Evolutionary conservation across 2,113 vertebrate genomes (phyloP).

Genomic region (Coptodon bakossiorum): DNA sequence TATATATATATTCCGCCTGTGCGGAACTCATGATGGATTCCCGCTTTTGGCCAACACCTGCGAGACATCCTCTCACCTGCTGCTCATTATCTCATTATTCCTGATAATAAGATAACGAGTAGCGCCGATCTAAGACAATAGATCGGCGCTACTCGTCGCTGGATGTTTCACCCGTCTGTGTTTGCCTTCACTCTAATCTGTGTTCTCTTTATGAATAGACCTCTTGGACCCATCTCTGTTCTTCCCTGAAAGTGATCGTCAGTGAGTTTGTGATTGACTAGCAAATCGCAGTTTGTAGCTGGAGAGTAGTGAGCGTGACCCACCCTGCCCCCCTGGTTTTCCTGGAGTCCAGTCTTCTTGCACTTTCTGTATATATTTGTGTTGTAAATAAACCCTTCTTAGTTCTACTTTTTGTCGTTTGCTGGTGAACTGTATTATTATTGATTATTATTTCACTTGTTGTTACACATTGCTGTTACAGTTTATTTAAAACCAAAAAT

Average conservation of each 20-base stretch:
- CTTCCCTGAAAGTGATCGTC: background rate
- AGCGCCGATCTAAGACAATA: too few species aligned
- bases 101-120: too few species aligned
- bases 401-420: background rate
- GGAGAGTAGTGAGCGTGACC: background rate
- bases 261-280: background rate
- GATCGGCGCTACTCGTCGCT: too few species aligned
- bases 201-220: background rate
- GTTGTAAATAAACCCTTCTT: background rate
- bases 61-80: background rate
- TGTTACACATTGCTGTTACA: background rate
- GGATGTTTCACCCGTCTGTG: background rate
- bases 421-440: background rate
- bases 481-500: background rate
- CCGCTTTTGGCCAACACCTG: background rate
- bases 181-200: background rate
- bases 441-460: background rate
- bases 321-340: background rate
- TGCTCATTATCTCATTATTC: background rate
- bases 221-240: background rate
- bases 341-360: background rate
- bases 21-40: background rate
- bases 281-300: background rate
- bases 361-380: background rate
- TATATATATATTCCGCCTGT: background rate